Conservation (phyloP, 2,113 vertebrate genomes). For the Turdus rufiventris region DNA sequence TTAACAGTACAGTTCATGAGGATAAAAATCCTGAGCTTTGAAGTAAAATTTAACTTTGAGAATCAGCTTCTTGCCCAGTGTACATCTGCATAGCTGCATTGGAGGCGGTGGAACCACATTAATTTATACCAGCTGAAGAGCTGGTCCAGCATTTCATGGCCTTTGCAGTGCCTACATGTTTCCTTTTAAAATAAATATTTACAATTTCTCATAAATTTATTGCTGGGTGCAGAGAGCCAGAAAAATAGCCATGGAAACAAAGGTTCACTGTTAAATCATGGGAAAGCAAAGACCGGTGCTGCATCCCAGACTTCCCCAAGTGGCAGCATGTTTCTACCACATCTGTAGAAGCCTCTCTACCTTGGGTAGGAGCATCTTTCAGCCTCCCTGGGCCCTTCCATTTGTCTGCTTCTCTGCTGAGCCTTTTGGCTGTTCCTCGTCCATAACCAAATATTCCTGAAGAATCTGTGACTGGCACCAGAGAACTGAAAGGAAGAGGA, state of each 20-base stretch:
- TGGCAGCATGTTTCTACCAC: background rate
- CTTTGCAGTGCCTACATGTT: background rate
- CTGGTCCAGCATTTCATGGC: background rate
- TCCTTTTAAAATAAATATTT: slow-evolving; percentile 37
- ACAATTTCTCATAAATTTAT: slow-evolving; percentile 6
- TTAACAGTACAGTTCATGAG: background rate
- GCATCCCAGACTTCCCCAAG: background rate
- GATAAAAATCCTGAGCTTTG: background rate
- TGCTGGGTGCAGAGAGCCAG: background rate
- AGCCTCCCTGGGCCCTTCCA: background rate
- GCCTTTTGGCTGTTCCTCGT: background rate
- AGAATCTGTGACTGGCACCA: background rate
- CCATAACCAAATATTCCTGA: background rate
- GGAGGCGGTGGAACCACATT: background rate
- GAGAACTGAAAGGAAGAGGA: background rate
- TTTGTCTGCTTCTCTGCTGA: background rate
- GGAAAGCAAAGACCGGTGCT: background rate
- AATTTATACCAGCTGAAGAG: slow-evolving; percentile 8
- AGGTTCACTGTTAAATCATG: background rate
- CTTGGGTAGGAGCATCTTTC: background rate
- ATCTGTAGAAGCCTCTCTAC: background rate
- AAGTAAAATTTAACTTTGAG: background rate
- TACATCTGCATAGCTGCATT: background rate
- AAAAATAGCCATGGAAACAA: background rate
- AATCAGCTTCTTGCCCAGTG: background rate